Evolutionary conservation across 1,140 invertebrate genomes (phyloP), one percentile per base, ranked within the genome.

Genomic region (Pomacea maculata): DNA sequence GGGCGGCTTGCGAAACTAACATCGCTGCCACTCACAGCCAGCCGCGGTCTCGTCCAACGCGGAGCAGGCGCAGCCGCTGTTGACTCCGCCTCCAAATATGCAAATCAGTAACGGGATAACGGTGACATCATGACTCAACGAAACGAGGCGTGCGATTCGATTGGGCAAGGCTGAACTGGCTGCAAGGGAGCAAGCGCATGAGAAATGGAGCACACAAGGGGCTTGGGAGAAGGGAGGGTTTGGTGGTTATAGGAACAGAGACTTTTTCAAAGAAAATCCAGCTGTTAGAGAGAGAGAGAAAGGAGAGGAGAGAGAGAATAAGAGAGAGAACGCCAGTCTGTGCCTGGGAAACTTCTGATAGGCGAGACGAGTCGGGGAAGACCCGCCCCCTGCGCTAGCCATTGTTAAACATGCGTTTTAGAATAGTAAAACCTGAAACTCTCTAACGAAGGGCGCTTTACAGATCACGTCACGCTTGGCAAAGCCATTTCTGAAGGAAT

Each of bases 351-450:
- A 34, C 12, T n/a, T 70, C 11, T 70, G 67, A 70, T 70, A 70
- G 67, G 67, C 29, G 67, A 70, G 67, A n/a, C 10, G n/a, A n/a
- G 67, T 12, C 12, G 10, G 14, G 6, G 21, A 70, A 70, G 67
- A 12, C 67, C 67, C 67, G 67, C 67, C 67, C 67, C 67, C 67
- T 12, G 67, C 12, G 67, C 67, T 11, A 12, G 67, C 3, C 67
- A n/a, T 70, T 70, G n/a, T 70, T 70, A 70, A 70, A 70, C 67
- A 70, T 70, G 67, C 21, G 67, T 70, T 70, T 70, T 70, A 70
- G n/a, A 70, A 70, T 70, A 70, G 67, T 70, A 70, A 70, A 70
- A 34, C n/a, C n/a, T n/a, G 67, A 70, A 14, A 70, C 67, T n/a
- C 67, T 70, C 67, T 70, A 70, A 70, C 67, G 67, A 70, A 70